phyloP scores from a whole-genome alignment of 2,888 invertebrate species.

The Epinotia brunnichana region DNA sequence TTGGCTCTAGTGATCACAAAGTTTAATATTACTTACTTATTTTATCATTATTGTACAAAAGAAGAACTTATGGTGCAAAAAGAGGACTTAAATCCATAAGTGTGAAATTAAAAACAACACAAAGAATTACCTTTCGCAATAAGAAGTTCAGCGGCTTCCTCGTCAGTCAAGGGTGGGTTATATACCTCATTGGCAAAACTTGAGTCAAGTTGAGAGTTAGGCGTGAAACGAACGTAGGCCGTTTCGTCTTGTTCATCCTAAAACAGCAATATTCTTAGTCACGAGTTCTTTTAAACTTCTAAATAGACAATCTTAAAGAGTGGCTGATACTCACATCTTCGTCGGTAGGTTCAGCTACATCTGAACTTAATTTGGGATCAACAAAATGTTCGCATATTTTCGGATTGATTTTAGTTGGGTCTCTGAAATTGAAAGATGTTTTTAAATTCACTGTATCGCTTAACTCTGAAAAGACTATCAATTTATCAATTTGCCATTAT shows the following conservation, averaged over 20 bases:
- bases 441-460: not conserved
- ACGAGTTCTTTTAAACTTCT: not conserved
- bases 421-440: slow-evolving; percentile 54
- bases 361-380: slow-evolving; percentile 68
- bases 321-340: slow-evolving; percentile 49
- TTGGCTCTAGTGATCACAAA: slow-evolving; percentile 13
- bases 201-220: slow-evolving; percentile 85
- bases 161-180: slow-evolving; percentile 86
- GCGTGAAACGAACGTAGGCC: slow-evolving; percentile 91
- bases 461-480: not conserved
- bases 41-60: no score
- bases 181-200: slow-evolving; percentile 92
- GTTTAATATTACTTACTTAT: not conserved
- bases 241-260: slow-evolving; percentile 87
- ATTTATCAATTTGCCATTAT: not conserved
- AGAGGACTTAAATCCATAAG: no score
- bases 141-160: slow-evolving; percentile 66
- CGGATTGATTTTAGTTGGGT: slow-evolving; percentile 68
- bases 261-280: slow-evolving; percentile 25
- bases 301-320: not conserved
- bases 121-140: slow-evolving; percentile 61
- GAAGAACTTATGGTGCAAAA: no score
- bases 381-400: slow-evolving; percentile 75
- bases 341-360: slow-evolving; percentile 52
- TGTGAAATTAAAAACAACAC: not conserved